Base-by-base conservation (phyloP, 2,888 invertebrate species). In the Galeopsomyia nigrocyanea region DNA sequence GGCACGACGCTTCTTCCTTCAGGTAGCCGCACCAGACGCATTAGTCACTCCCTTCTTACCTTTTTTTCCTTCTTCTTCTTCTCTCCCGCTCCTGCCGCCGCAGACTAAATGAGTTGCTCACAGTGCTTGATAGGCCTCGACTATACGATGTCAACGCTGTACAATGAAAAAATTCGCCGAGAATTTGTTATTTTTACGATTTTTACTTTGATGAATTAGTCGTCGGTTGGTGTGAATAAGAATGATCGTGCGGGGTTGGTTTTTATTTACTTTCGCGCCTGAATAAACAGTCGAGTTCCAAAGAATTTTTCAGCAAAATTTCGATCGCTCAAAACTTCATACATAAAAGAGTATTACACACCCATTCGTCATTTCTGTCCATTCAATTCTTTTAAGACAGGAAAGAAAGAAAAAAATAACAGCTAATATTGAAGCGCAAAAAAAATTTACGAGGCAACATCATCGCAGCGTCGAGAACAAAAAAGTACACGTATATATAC, bases 41-140 rank as follows among this genome's bases (percentile, higher is more conserved):
- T 86, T 86, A 86, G 86, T 86, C 86, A 84, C 84, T 85, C 82
- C 81, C 82, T 80, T 81, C 79, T 80, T 73, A 73, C 77, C 76
- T 78, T 76, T 75, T 74, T 31, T 53, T 7, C n/a, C 7, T 39
- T 39, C 39, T 64, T 65, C 65, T 55, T 61, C 46, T 50, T 13
- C n/a, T 22, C 61, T 3, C 74, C 73, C 67, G 53, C 62, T 60
- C 63, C 55, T 58, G 7, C 39, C n/a, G 57, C 75, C n/a, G 57
- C 75, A 74, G 73, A 57, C 81, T 82, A 84, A 86, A 85, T 83
- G 83, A 86, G 82, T 83, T 84, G 84, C 85, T 83, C 82, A 79
- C 82, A 80, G 81, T 82, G 77, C 79, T 81, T 84, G 83, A 86
- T 83, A 81, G 81, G 82, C 68, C 58, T 14, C 75, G 77, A 75